These are phyloP conservation scores for Microplitis manilae DNA, from an alignment of 2,888 invertebrate genomes.

Conservation along the genomic window DNA sequence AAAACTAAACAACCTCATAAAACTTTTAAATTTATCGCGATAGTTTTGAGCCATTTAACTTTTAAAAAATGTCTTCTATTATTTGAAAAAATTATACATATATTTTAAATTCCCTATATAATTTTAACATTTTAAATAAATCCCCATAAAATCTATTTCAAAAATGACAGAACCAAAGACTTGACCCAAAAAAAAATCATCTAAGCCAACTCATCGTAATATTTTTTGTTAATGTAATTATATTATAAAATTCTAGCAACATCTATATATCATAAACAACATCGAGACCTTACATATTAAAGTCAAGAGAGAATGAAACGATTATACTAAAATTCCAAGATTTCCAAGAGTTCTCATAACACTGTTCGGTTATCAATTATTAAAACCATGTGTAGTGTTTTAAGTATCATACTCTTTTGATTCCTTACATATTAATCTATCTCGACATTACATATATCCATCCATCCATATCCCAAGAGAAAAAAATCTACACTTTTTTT, in stretches of 20 bases:
- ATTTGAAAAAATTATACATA: too few species aligned
- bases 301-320: slow-evolving; percentile 59
- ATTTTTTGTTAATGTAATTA: not conserved
- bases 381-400: slow-evolving; percentile 61
- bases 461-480: not conserved
- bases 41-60: too few species aligned
- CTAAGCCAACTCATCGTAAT: not conserved
- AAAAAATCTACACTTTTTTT: not conserved
- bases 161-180: too few species aligned
- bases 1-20: too few species aligned
- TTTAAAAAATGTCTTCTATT: too few species aligned
- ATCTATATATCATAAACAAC: not conserved
- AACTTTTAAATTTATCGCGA: too few species aligned
- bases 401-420: slow-evolving; percentile 28
- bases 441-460: not conserved
- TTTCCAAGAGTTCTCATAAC: slow-evolving; percentile 60
- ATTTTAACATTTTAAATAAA: too few species aligned
- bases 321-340: slow-evolving; percentile 64
- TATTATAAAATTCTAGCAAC: not conserved
- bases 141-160: too few species aligned
- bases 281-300: not conserved
- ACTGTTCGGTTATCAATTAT: slow-evolving; percentile 68
- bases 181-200: too few species aligned
- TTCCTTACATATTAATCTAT: not conserved
- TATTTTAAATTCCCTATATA: too few species aligned